phyloP scores from a whole-genome alignment of 2,797 vertebrate species.

The Borostomias antarcticus region DNA sequence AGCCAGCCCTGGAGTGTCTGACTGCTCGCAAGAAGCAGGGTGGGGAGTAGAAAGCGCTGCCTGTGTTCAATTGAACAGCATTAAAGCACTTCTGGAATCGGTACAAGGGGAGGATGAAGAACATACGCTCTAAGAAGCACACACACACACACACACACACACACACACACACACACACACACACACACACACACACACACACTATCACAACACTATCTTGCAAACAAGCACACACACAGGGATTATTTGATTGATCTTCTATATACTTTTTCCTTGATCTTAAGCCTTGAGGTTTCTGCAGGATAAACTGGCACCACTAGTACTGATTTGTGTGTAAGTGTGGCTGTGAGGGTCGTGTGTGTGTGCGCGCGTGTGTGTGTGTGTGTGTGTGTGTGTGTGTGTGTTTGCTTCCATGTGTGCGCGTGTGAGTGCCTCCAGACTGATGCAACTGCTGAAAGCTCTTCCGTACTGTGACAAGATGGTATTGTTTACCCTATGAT shows the following conservation, averaged over 20 bases:
- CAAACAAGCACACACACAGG: background rate
- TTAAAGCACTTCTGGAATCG: constrained; percentile 16
- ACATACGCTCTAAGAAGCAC: constrained; percentile 4
- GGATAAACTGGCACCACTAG: too few relatives aligned
- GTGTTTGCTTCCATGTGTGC: too few relatives aligned
- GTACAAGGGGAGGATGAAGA: constrained; percentile 9
- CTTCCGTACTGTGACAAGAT: constrained; percentile 35
- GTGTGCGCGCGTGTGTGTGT: too few relatives aligned
- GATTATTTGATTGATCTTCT: too few relatives aligned
- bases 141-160: background rate
- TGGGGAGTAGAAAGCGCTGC: constrained; percentile 41
- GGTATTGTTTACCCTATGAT: constrained; percentile 49
- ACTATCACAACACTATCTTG: too few relatives aligned
- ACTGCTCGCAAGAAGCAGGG: too few relatives aligned
- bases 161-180: background rate
- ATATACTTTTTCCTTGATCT: too few relatives aligned
- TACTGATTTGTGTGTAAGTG: background rate
- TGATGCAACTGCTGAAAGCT: constrained; percentile 71
- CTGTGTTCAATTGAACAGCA: constrained; percentile 43
- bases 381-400: too few relatives aligned
- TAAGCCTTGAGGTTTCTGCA: too few relatives aligned
- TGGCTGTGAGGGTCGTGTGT: background rate
- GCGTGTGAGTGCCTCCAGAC: constrained; percentile 56
- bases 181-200: background rate
- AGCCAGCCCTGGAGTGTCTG: constrained; percentile 25